Conservation (phyloP, 2,888 invertebrate genomes). For the Heliconius charithonia region DNA sequence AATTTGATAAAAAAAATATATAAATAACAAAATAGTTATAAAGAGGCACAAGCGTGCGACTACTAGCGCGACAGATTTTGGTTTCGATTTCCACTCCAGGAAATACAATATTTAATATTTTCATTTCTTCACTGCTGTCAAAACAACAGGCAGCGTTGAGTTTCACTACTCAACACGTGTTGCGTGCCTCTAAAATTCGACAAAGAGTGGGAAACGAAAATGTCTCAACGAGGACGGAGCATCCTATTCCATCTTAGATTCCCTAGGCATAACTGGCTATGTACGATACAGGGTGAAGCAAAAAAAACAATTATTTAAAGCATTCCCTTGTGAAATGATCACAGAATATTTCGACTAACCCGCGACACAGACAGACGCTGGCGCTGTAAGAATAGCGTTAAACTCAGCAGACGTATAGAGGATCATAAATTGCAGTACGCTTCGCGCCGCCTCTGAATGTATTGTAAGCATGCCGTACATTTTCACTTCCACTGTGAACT, state of each 20-base stretch:
- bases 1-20: neutral
- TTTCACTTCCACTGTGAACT: conserved; percentile 32
- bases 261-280: neutral
- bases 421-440: conserved; percentile 33
- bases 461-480: conserved; percentile 34
- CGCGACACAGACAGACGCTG: conserved; percentile 16
- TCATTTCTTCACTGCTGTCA: too few relatives aligned
- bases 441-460: conserved; percentile 34
- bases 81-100: too few relatives aligned
- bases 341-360: conserved; percentile 20
- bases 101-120: too few relatives aligned
- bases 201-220: too few relatives aligned
- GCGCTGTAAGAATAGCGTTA: conserved; percentile 27
- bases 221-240: too few relatives aligned
- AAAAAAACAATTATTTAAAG: neutral
- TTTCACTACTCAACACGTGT: too few relatives aligned
- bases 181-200: too few relatives aligned
- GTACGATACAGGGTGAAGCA: neutral
- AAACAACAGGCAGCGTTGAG: too few relatives aligned
- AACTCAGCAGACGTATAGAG: conserved; percentile 25
- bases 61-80: too few relatives aligned
- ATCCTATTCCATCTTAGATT: too few relatives aligned
- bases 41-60: too few relatives aligned
- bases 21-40: neutral
- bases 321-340: neutral